Percentiles rank a stretch among this genome's conserved stretches.
phyloP scores from a whole-genome alignment of 2,888 invertebrate species.

The Papilio gigon region DNA sequence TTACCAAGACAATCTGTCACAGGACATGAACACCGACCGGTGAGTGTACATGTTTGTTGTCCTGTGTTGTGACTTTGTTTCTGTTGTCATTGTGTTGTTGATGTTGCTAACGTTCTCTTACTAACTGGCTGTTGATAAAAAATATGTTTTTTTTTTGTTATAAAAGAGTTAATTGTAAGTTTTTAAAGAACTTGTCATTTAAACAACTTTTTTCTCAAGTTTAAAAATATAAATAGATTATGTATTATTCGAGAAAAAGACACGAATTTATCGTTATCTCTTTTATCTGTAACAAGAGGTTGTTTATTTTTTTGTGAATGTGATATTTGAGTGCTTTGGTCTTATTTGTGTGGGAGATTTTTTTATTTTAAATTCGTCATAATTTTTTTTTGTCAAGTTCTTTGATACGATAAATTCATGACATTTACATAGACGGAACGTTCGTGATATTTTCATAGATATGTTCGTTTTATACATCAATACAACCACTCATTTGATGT shows the following conservation, averaged over 20 bases:
- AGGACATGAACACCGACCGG: slow-evolving; percentile 84
- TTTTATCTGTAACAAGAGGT: neutral
- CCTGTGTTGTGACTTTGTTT: slow-evolving; percentile 27
- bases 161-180: slow-evolving; percentile 8
- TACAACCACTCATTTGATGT: neutral
- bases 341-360: neutral
- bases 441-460: neutral
- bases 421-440: neutral
- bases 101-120: slow-evolving; percentile 24
- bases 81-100: slow-evolving; percentile 11
- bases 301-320: neutral
- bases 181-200: slow-evolving; percentile 3
- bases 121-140: slow-evolving; percentile 24
- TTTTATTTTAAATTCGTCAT: slow-evolving; percentile 6
- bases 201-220: neutral
- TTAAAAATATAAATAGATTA: slow-evolving; percentile 3
- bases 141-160: neutral
- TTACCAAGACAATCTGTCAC: slow-evolving; percentile 82
- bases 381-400: neutral
- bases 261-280: neutral
- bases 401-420: neutral
- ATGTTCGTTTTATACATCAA: neutral
- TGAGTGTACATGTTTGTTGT: slow-evolving; percentile 60
- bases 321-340: slow-evolving; percentile 1
- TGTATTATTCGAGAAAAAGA: neutral